phyloP scores from a whole-genome alignment of 2,888 invertebrate species.

The Blastobasis adustella region DNA sequence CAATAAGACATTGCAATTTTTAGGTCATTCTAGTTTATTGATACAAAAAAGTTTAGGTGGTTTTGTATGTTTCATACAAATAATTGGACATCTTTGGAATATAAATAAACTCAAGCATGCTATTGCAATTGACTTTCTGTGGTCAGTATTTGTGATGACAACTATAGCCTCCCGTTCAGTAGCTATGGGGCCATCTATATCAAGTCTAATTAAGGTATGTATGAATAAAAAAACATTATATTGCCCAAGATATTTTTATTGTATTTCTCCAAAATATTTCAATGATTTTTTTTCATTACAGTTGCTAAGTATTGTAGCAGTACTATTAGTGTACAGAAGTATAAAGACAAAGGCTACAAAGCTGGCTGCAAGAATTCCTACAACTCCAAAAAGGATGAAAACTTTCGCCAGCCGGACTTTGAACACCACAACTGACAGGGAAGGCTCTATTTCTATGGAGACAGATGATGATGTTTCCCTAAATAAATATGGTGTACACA shows the following conservation, averaged over 20 bases:
- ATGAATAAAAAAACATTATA: background rate
- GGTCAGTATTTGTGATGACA: slow-evolving; percentile 50
- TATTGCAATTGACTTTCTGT: slow-evolving; percentile 52
- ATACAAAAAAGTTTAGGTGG: slow-evolving; percentile 51
- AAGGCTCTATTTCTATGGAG: slow-evolving; percentile 45
- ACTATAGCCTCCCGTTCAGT: slow-evolving; percentile 35
- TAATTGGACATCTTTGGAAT: slow-evolving; percentile 53
- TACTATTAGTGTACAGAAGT: slow-evolving; percentile 45
- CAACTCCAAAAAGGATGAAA: slow-evolving; percentile 41
- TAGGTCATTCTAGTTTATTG: slow-evolving; percentile 37
- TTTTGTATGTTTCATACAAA: slow-evolving; percentile 56
- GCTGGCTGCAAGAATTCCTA: slow-evolving; percentile 21
- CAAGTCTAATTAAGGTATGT: slow-evolving; percentile 50
- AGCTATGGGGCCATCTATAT: slow-evolving; percentile 33
- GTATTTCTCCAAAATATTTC: background rate
- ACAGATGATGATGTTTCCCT: slow-evolving; percentile 66
- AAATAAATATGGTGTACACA: slow-evolving; percentile 59
- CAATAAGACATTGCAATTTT: slow-evolving; percentile 32
- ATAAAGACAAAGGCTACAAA: slow-evolving; percentile 30
- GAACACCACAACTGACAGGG: slow-evolving; percentile 36
- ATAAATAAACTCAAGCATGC: slow-evolving; percentile 47
- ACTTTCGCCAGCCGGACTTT: slow-evolving; percentile 34
- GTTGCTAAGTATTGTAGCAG: slow-evolving; percentile 43
- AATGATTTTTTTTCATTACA: slow-evolving; percentile 31
- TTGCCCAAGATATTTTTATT: background rate